Evolutionary conservation across 2,113 vertebrate genomes (phyloP).

Genomic region (Megaceryle torquata): DNA sequence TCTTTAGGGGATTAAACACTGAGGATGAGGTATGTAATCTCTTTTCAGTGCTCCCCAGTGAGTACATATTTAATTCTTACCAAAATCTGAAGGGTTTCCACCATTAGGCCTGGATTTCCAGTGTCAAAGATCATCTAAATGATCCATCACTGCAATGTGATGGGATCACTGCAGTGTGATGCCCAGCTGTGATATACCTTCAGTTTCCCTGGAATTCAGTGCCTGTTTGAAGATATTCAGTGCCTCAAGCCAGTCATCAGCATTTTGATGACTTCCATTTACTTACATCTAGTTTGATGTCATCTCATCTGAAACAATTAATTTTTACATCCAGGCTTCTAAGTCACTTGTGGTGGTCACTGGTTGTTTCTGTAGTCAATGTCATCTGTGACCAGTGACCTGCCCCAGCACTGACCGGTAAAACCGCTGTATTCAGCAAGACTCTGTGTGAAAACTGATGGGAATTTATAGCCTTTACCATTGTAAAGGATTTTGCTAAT

Average conservation of each 20-base stretch:
- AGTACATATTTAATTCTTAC: not conserved
- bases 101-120: not conserved
- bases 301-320: not conserved
- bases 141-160: not conserved
- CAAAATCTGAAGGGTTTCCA: not conserved
- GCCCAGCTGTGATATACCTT: not conserved
- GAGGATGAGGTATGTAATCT: not conserved
- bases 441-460: not conserved
- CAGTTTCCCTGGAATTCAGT: not conserved
- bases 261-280: not conserved
- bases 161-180: not conserved
- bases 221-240: not conserved
- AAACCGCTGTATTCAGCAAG: not conserved
- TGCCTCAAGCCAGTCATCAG: not conserved
- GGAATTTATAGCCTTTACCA: not conserved
- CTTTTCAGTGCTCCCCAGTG: not conserved
- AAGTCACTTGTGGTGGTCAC: not conserved
- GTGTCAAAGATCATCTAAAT: not conserved
- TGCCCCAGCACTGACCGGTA: not conserved
- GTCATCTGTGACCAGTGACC: not conserved
- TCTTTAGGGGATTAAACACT: not conserved
- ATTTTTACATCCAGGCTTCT: not conserved
- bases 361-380: not conserved
- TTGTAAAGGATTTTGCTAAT: not conserved
- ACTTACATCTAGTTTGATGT: not conserved